Evolutionary conservation across 2,113 vertebrate genomes (phyloP), one percentile per base, ranked within the genome.

Genomic region (Myodes glareolus): DNA sequence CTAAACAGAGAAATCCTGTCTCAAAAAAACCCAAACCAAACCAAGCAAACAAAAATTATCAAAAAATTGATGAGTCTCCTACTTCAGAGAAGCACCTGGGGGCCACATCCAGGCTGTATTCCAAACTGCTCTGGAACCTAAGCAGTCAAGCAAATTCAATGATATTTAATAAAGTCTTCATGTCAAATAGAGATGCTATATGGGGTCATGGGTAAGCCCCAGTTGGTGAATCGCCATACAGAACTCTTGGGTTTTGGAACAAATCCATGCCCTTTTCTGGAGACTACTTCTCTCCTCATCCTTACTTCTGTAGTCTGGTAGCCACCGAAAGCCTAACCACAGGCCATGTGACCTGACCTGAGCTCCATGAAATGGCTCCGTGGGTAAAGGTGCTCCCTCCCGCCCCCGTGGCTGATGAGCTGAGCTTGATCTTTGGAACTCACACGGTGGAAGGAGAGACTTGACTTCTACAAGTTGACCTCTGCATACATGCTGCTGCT

Each of bases 321-420:
- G 77, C 11, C 1, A 27, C 27, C 31, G 31, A 68, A 58, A 58
- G 23, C 47, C 88, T 78, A 68, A 25, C 13, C 61, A 61, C 65
- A 61, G 50, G 21, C 19, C 19, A 1, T 50, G 31, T 78, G 81
- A 31, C 88, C 72, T 25, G 29, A 87, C 19, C 17, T 21, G 82
- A 31, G 58, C 58, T 85, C 58, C 11, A 5, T 14, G 80, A 82
- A 61, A n/a, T 39, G 25, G 80, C 80, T 39, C 80, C 4, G 33
- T 13, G n/a, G 25, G 25, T 61, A 16, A 39, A 63, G 52, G 11
- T 4, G n/a, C 58, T 84, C 42, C 13, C 13, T 4, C 12, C 3
- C 21, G 23, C 36, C 21, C 12, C 8, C 0, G 2, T 1, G 1
- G n/a, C 33, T 29, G 9, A 12, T 27, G 33, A 55, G 5, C 78